Conservation (phyloP, 1,140 invertebrate species). For the Tetraneura akinire region DNA sequence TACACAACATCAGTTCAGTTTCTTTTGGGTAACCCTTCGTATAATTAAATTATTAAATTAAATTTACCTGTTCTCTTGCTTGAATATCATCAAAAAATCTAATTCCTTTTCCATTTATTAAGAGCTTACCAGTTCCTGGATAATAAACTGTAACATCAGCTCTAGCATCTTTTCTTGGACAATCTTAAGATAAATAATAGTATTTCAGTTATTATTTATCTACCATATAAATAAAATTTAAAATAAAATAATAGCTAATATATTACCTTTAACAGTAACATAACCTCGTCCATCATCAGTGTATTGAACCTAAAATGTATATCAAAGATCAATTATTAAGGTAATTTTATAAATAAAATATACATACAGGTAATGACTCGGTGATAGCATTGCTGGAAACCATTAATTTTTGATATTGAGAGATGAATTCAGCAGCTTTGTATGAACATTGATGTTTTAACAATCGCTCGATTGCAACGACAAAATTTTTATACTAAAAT, state of each 20-base stretch:
- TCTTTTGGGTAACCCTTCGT: no score
- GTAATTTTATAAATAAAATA: neutral
- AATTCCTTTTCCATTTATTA: slow-evolving; percentile 79
- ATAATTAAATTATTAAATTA: neutral
- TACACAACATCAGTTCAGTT: no score
- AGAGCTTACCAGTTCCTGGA: slow-evolving; percentile 80
- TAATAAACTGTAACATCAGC: slow-evolving; percentile 69
- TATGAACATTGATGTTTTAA: slow-evolving; percentile 68
- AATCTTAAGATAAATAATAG: slow-evolving; percentile 63
- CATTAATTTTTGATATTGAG: slow-evolving; percentile 43
- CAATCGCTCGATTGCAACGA: slow-evolving; percentile 72
- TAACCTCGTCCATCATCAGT: slow-evolving; percentile 53
- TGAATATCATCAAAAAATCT: slow-evolving; percentile 72
- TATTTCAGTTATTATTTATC: neutral
- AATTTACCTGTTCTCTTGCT: slow-evolving; percentile 72
- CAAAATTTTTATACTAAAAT: slow-evolving; percentile 73
- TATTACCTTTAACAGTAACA: slow-evolving; percentile 53
- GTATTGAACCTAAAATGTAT: slow-evolving; percentile 52
- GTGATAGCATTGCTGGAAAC: slow-evolving; percentile 23
- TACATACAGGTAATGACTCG: slow-evolving; percentile 19
- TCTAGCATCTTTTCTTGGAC: slow-evolving; percentile 70
- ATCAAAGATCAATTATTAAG: slow-evolving; percentile 1
- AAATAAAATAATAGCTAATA: neutral
- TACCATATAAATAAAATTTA: no score
- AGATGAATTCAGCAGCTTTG: slow-evolving; percentile 50